A percentile compares a stretch with the other conserved stretches of the same genome.
Conservation (phyloP, 2,888 invertebrate species). For the Leptinotarsa juncta region DNA sequence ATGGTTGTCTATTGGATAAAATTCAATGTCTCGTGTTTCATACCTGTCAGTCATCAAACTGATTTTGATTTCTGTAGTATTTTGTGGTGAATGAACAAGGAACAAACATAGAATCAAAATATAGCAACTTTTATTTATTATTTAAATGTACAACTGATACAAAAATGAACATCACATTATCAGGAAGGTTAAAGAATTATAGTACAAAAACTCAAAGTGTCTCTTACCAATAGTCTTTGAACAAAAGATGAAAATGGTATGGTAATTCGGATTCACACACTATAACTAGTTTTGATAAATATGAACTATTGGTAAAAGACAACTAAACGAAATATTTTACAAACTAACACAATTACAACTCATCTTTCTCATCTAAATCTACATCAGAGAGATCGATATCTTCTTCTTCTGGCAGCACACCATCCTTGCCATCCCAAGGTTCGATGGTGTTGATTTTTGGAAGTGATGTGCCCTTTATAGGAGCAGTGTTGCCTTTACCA, state of each 20-base stretch:
- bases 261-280: conserved; percentile 17
- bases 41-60: no score
- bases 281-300: conserved; percentile 10
- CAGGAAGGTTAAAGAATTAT: conserved; percentile 26
- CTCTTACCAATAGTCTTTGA: conserved; percentile 18
- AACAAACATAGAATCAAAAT: conserved; percentile 26
- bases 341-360: conserved; percentile 69
- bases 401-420: conserved; percentile 85
- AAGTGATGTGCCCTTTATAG: conserved; percentile 84
- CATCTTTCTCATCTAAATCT: conserved; percentile 84
- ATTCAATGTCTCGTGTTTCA: no score
- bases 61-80: no score
- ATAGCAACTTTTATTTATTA: conserved; percentile 33
- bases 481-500: conserved; percentile 92
- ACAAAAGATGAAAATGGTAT: conserved; percentile 8
- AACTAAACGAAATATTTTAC: neutral
- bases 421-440: conserved; percentile 97
- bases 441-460: conserved; percentile 77
- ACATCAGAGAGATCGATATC: conserved; percentile 93
- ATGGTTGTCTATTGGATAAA: no score
- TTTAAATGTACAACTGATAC: conserved; percentile 31
- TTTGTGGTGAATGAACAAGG: neutral
- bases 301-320: conserved; percentile 15
- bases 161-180: conserved; percentile 33
- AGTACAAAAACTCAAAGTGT: conserved; percentile 25